These are phyloP conservation scores for Fukomys damarensis DNA, from an alignment of 2,113 vertebrate genomes.

Conservation along the genomic window DNA sequence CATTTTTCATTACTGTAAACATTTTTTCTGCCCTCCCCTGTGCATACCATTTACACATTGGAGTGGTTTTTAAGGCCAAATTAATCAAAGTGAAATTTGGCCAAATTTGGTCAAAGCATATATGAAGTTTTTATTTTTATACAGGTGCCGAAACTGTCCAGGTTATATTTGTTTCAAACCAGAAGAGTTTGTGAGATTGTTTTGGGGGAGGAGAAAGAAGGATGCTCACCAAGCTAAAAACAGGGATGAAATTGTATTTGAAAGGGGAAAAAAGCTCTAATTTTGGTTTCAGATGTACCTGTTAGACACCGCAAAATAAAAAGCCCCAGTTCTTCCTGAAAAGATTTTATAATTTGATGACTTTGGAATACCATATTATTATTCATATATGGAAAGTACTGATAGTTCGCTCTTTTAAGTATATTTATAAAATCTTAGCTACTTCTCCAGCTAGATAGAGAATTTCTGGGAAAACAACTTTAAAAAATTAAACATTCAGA, in stretches of 20 bases:
- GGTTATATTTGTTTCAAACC: slow-evolving; percentile 22
- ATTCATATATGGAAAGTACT: not conserved
- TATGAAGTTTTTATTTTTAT: not conserved
- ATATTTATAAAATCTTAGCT: not conserved
- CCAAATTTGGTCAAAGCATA: not conserved
- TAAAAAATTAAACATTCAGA: not conserved
- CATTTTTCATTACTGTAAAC: not conserved
- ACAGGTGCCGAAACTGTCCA: not conserved
- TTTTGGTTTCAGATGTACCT: not conserved
- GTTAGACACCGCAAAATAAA: not conserved
- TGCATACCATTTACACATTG: not conserved
- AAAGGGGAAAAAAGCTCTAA: not conserved
- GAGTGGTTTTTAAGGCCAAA: not conserved
- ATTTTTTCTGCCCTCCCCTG: not conserved
- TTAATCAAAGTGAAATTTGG: slow-evolving; percentile 17
- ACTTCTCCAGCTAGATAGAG: not conserved
- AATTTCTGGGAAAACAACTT: not conserved
- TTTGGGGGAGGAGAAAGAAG: not conserved
- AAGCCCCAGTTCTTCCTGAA: not conserved
- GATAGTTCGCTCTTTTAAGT: not conserved
- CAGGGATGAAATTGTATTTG: not conserved
- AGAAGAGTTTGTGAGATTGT: not conserved
- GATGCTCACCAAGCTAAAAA: not conserved
- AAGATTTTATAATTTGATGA: not conserved
- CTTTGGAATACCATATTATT: not conserved